Evolutionary conservation across 2,888 invertebrate genomes (phyloP).

Genomic region (Melipona beecheii): DNA sequence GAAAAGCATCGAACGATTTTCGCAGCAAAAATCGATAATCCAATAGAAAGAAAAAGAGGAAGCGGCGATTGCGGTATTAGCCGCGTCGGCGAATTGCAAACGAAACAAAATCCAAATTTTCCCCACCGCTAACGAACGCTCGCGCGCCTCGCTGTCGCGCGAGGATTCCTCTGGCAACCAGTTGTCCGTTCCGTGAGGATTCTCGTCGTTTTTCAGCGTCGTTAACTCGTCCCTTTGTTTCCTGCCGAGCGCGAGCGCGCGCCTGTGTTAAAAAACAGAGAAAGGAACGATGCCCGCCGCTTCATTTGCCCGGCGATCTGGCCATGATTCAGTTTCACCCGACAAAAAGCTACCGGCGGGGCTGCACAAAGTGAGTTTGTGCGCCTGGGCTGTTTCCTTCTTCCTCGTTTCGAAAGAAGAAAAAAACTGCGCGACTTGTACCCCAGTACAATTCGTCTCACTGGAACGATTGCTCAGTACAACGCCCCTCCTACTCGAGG

Average conservation of each 20-base stretch:
- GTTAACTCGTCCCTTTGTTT: conserved; percentile 33
- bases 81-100: background rate
- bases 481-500: no score
- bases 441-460: no score
- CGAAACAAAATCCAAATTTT: background rate
- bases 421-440: background rate
- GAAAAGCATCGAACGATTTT: no score
- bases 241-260: background rate
- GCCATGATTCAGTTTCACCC: conserved; percentile 43
- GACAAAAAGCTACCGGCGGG: conserved; percentile 31
- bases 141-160: background rate
- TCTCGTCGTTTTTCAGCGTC: conserved; percentile 17
- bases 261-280: conserved; percentile 28
- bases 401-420: background rate
- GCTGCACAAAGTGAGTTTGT: conserved; percentile 42
- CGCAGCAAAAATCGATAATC: background rate
- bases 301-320: conserved; percentile 44
- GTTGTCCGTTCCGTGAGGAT: background rate
- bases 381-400: conserved; percentile 10
- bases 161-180: background rate
- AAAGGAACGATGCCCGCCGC: conserved; percentile 27
- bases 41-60: background rate
- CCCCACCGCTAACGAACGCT: background rate
- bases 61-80: background rate
- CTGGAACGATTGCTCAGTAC: no score